A percentile compares a stretch with the other conserved stretches of the same genome.
Evolutionary conservation across 2,113 vertebrate genomes (phyloP).

Genomic region (Corythornis madagascariensis): DNA sequence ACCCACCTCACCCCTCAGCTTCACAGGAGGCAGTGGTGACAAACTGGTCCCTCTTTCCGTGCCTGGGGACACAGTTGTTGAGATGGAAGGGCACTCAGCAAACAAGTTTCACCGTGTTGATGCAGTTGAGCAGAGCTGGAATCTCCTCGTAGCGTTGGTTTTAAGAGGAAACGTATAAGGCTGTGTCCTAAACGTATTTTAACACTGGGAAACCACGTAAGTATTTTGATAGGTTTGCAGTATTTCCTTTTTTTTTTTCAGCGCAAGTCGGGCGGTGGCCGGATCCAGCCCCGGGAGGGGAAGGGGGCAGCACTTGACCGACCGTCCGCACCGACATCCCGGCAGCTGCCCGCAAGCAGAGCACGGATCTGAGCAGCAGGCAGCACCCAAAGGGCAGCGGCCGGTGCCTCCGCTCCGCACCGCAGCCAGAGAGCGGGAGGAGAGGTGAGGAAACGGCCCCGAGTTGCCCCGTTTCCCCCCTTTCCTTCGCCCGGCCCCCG

Average conservation of each 20-base stretch:
- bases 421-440: too few species aligned
- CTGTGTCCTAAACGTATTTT: neutral
- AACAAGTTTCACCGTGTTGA: neutral
- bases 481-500: too few species aligned
- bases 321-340: too few species aligned
- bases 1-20: neutral
- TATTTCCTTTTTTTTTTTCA: neutral
- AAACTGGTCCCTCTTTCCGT: neutral
- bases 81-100: neutral
- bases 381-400: too few species aligned
- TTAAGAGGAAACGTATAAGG: neutral
- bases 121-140: neutral
- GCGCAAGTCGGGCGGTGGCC: too few species aligned
- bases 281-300: too few species aligned
- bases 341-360: too few species aligned
- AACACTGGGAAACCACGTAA: neutral
- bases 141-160: neutral
- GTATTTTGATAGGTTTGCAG: neutral
- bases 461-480: too few species aligned
- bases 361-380: too few species aligned
- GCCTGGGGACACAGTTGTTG: neutral
- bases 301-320: too few species aligned
- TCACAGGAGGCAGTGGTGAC: neutral
- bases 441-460: too few species aligned
- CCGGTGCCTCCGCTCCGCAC: too few species aligned